Base-by-base conservation (phyloP, 1,140 invertebrate genomes). In the Lepidostoma basale region DNA sequence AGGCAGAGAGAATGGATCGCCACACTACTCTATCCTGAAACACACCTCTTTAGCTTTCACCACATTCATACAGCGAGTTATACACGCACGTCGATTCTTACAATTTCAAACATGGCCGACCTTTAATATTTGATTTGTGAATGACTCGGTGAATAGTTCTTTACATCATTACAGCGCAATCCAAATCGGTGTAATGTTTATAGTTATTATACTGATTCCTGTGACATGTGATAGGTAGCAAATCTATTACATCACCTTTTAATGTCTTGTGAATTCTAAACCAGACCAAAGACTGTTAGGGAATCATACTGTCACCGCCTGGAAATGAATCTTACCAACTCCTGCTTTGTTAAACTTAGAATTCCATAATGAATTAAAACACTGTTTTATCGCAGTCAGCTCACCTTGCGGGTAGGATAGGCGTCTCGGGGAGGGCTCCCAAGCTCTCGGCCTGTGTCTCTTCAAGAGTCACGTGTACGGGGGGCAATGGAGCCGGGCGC, bases 361-460 rank as follows among this genome's bases (percentile, higher is more conserved):
- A 33, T 12, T 5, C 12, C 12, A 6, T 6, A 33, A 12, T 6
- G 30, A 33, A 12, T 5, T 6, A 33, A 33, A 6, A 33, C 12
- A 6, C 5, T 33, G 12, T 6, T 33, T 6, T 33, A 33, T 33
- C 12, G 30, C 12, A 12, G 12, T 12, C 30, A 33, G 18, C 30
- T 56, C 80, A 84, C 74, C 85, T 84, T 0, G 86, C 81, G 0
- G 86, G 83, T 67, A 88, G 83, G n/a, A 88, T 84, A 2, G 85
- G 83, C 20, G 86, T 84, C 65, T 88, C 86, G 0, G 88, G 85
- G n/a, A 87, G 77, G 0, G 84, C 84, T 54, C 87, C 86, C 1
- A 88, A 77, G 67, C 85, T 81, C 69, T 88, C 85, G 73, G 80
- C 78, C 58, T 76, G 73, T 67, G 81, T 80, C 5, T 79, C 77